These are phyloP conservation scores for Sinocyclocheilus anshuiensis DNA, from an alignment of 2,113 vertebrate genomes.

Conservation along the genomic window DNA sequence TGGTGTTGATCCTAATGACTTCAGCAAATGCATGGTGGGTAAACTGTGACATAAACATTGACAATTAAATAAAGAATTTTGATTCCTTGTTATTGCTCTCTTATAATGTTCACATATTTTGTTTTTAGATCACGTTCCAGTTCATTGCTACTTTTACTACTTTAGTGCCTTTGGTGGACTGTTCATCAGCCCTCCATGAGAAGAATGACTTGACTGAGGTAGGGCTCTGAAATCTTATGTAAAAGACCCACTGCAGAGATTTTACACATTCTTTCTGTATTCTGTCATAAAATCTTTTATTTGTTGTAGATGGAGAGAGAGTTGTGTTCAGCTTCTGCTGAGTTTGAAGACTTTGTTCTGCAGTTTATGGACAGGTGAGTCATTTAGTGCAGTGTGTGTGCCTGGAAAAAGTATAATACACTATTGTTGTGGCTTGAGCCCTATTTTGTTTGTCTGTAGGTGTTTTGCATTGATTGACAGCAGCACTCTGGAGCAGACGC, in stretches of 20 bases:
- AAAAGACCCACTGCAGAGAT: background rate
- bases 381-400: background rate
- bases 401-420: background rate
- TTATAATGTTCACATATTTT: background rate
- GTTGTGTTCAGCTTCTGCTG: conserved; percentile 94
- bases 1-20: conserved; percentile 98
- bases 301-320: conserved; percentile 88
- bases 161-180: conserved; percentile 99
- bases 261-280: background rate
- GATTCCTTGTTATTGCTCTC: background rate
- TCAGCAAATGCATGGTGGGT: conserved; percentile 98
- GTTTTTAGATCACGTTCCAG: conserved; percentile 95
- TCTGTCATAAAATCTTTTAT: background rate
- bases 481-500: conserved; percentile 95
- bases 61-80: background rate
- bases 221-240: conserved; percentile 52
- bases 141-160: conserved; percentile 99
- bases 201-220: conserved; percentile 91
- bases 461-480: conserved; percentile 99
- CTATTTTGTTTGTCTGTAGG: conserved; percentile 68
- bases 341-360: conserved; percentile 98
- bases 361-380: conserved; percentile 97
- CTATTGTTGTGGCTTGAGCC: background rate
- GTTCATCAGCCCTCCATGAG: conserved; percentile 92
- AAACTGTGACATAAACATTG: conserved; percentile 17